phyloP scores from a whole-genome alignment of 2,888 invertebrate genomes.

The Tetranychus truncatus region DNA sequence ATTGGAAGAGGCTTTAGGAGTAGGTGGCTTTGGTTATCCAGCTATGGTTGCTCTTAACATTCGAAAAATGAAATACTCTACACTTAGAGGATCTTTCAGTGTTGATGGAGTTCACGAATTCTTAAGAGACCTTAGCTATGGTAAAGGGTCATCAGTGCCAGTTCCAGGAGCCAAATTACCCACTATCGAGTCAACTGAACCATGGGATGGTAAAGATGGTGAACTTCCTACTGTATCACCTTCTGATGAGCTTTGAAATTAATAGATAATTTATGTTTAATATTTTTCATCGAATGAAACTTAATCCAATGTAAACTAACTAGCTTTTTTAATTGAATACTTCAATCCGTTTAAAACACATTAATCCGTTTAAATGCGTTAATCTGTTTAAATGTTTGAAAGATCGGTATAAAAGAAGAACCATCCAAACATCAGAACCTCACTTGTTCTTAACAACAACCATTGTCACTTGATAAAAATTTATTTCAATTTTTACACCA shows the following conservation, averaged over 20 bases:
- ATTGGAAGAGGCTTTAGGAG: slow-evolving; percentile 70
- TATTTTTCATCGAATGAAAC: neutral
- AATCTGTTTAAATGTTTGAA: neutral
- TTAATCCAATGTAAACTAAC: too few species aligned
- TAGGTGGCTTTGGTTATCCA: slow-evolving; percentile 97
- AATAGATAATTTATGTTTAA: neutral
- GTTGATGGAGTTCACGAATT: slow-evolving; percentile 88
- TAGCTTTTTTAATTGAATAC: neutral
- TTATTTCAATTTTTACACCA: too few species aligned
- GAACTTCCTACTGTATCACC: neutral
- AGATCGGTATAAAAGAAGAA: neutral
- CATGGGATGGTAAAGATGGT: slow-evolving; percentile 60
- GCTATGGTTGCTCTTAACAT: slow-evolving; percentile 91
- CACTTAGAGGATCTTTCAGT: slow-evolving; percentile 79
- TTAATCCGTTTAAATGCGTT: neutral
- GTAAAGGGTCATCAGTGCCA: slow-evolving; percentile 74
- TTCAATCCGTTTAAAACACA: neutral
- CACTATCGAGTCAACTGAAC: slow-evolving; percentile 43
- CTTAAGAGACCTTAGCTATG: slow-evolving; percentile 59
- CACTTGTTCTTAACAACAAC: too few species aligned
- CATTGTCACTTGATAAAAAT: too few species aligned
- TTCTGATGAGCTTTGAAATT: neutral
- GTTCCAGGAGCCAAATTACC: slow-evolving; percentile 65
- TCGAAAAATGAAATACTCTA: slow-evolving; percentile 88
- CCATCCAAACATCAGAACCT: too few species aligned